Evolutionary conservation across 2,113 vertebrate species (phyloP).

Genomic region (Gymnocephalus cernua): DNA sequence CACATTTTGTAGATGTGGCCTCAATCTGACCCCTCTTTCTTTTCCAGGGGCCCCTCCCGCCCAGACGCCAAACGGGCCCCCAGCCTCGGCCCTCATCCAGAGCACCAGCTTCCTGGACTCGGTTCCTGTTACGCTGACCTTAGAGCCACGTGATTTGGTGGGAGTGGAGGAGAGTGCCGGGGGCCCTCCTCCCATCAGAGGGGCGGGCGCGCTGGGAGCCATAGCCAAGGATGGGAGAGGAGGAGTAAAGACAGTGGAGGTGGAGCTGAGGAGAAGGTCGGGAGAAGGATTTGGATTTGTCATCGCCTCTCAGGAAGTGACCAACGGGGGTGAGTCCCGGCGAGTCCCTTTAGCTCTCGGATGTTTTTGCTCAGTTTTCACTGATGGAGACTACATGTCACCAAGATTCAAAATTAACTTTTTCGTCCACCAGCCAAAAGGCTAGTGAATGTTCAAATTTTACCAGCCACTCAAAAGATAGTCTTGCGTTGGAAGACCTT

Average conservation of each 20-base stretch:
- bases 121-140: slow-evolving; percentile 83
- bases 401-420: too few relatives aligned
- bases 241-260: slow-evolving; percentile 66
- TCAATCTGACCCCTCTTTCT: not conserved
- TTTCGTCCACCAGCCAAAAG: too few relatives aligned
- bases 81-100: slow-evolving; percentile 75
- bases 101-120: slow-evolving; percentile 87
- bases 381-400: too few relatives aligned
- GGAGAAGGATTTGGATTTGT: slow-evolving; percentile 87
- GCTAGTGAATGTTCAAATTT: too few relatives aligned
- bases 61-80: slow-evolving; percentile 54
- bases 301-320: slow-evolving; percentile 83
- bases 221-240: slow-evolving; percentile 51
- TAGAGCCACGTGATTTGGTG: slow-evolving; percentile 83
- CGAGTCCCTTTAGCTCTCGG: not conserved
- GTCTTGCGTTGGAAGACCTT: too few relatives aligned
- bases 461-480: too few relatives aligned
- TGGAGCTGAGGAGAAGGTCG: slow-evolving; percentile 81
- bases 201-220: slow-evolving; percentile 18
- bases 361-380: not conserved
- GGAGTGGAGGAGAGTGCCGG: slow-evolving; percentile 76
- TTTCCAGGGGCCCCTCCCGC: slow-evolving; percentile 43
- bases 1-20: too few relatives aligned
- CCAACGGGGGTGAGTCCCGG: slow-evolving; percentile 74
- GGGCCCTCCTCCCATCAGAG: slow-evolving; percentile 52